Conservation (phyloP, 2,888 invertebrate genomes). For the Yponomeuta evonymella region DNA sequence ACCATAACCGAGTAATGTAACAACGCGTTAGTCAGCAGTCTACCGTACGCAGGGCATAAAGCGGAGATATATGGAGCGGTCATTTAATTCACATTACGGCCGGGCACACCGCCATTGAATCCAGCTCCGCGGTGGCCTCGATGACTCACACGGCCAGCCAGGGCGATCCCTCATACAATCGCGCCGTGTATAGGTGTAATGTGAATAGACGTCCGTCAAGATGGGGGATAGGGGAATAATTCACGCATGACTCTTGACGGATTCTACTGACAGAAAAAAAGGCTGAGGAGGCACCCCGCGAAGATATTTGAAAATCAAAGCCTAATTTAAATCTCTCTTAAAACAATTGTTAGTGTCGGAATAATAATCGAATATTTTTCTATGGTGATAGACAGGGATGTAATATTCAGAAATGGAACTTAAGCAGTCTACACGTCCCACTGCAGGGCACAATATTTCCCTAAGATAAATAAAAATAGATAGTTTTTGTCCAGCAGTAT, state of each 20-base stretch:
- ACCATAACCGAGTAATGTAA: too few relatives aligned
- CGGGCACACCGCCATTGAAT: slow-evolving; percentile 33
- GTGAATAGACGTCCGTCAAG: neutral
- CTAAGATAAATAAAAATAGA: too few relatives aligned
- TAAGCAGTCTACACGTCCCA: too few relatives aligned
- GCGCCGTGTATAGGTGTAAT: slow-evolving; percentile 30
- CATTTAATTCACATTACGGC: slow-evolving; percentile 61
- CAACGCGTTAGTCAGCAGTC: neutral
- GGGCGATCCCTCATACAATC: slow-evolving; percentile 41
- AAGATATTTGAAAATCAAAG: neutral
- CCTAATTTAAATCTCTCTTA: neutral
- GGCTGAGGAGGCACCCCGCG: neutral
- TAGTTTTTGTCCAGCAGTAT: too few relatives aligned
- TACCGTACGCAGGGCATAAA: neutral
- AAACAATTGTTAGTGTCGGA: neutral
- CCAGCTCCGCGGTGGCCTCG: slow-evolving; percentile 45
- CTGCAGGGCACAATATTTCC: too few relatives aligned
- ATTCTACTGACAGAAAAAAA: neutral
- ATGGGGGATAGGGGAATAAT: slow-evolving; percentile 1
- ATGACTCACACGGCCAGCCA: slow-evolving; percentile 42
- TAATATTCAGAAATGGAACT: too few relatives aligned
- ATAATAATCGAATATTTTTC: neutral
- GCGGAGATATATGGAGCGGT: slow-evolving; percentile 41
- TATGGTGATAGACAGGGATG: too few relatives aligned
- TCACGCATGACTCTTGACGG: neutral